Conservation (phyloP, 2,797 vertebrate species). For the Pantherophis vulpinus region DNA sequence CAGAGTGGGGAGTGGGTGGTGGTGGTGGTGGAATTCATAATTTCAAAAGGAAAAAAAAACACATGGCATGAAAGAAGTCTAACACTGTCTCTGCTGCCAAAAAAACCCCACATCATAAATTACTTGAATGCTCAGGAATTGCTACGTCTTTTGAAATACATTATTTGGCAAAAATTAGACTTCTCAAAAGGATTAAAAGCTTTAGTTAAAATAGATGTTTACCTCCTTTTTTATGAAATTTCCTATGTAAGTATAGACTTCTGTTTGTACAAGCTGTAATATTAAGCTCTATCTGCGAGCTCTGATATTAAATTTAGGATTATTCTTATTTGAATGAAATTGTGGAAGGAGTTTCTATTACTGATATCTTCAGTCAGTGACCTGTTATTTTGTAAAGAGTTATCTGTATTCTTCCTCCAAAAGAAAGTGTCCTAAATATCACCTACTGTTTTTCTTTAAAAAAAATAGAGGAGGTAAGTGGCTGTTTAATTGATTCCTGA, state of each 20-base stretch:
- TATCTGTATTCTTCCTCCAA: background rate
- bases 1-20: no score
- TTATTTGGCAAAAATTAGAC: conserved; percentile 37
- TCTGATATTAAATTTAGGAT: background rate
- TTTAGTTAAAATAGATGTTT: conserved; percentile 11
- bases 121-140: conserved; percentile 43
- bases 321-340: background rate
- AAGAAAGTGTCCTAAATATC: background rate
- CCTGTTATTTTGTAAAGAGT: background rate
- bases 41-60: conserved; percentile 41
- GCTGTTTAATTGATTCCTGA: background rate
- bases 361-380: background rate
- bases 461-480: background rate
- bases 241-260: conserved; percentile 35
- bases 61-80: conserved; percentile 56
- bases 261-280: background rate
- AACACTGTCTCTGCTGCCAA: conserved; percentile 54
- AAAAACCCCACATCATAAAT: conserved; percentile 47
- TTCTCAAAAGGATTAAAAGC: conserved; percentile 15
- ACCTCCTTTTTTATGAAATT: conserved; percentile 27
- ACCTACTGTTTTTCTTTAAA: background rate
- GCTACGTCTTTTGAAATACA: conserved; percentile 55
- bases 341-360: background rate
- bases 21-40: conserved; percentile 22
- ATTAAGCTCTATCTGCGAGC: background rate